Conservation (phyloP, 1,140 invertebrate species). For the Leptinotarsa undecemlineata region DNA sequence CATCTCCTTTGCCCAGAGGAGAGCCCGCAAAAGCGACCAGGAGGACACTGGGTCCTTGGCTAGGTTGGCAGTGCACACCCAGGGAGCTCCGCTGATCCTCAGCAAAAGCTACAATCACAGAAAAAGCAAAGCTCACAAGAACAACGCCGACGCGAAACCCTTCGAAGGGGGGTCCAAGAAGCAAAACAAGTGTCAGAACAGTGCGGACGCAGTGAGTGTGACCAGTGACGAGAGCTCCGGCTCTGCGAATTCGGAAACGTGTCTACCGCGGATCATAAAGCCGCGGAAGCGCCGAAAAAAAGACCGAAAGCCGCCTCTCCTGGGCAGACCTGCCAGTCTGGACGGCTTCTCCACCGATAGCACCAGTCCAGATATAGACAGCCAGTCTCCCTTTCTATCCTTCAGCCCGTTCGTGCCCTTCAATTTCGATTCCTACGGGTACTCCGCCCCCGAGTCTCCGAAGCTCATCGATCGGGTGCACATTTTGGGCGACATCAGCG, state of each 20-base stretch:
- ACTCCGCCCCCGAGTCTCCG: slow-evolving; percentile 12
- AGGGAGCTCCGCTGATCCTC: slow-evolving; percentile 75
- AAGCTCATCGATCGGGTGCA: slow-evolving; percentile 28
- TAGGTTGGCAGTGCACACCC: slow-evolving; percentile 73
- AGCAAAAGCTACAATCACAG: slow-evolving; percentile 57
- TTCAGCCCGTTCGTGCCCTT: slow-evolving; percentile 37
- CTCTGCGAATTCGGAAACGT: slow-evolving; percentile 73
- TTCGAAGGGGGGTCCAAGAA: slow-evolving; percentile 41
- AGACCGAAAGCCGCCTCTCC: slow-evolving; percentile 71
- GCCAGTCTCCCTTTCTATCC: slow-evolving; percentile 38
- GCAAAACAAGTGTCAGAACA: slow-evolving; percentile 20
- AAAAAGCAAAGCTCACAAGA: slow-evolving; percentile 47
- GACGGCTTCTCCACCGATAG: slow-evolving; percentile 55
- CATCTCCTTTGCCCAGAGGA: slow-evolving; percentile 46
- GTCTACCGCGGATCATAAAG: slow-evolving; percentile 84
- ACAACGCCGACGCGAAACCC: slow-evolving; percentile 26
- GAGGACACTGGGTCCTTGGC: slow-evolving; percentile 59
- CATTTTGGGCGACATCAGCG: slow-evolving; percentile 35
- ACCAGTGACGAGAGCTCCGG: slow-evolving; percentile 77
- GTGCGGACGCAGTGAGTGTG: slow-evolving; percentile 69
- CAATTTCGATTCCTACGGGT: slow-evolving; percentile 32
- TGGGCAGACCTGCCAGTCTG: slow-evolving; percentile 49
- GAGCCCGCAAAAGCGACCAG: slow-evolving; percentile 43
- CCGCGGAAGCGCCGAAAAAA: slow-evolving; percentile 87
- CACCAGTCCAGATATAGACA: slow-evolving; percentile 56